Conservation (phyloP, 2,113 vertebrate species). For the Rhegmatorhina hoffmannsi region DNA sequence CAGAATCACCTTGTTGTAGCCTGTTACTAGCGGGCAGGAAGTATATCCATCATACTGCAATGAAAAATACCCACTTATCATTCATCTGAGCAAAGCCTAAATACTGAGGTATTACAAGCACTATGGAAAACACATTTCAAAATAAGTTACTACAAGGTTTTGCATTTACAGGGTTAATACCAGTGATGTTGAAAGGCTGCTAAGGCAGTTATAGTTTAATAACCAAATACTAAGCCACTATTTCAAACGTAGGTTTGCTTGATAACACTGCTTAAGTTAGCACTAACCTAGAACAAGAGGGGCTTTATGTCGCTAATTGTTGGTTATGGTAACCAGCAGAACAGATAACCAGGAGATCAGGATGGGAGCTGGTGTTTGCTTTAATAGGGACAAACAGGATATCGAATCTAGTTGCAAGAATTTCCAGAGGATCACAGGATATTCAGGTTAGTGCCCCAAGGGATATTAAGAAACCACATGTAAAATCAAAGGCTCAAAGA, state of each 20-base stretch:
- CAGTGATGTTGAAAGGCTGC: neutral
- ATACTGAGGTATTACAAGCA: neutral
- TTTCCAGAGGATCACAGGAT: neutral
- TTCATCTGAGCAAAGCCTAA: neutral
- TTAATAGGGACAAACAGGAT: neutral
- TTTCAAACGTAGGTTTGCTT: neutral
- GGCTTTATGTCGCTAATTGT: neutral
- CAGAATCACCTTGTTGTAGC: slow-evolving; percentile 90
- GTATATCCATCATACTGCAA: slow-evolving; percentile 96
- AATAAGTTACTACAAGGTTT: neutral
- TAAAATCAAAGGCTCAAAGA: neutral
- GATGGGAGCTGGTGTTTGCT: neutral
- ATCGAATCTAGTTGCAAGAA: neutral
- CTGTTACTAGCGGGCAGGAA: slow-evolving; percentile 92
- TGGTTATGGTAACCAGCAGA: neutral
- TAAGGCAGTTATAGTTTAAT: neutral
- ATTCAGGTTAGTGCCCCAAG: neutral
- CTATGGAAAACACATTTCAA: neutral
- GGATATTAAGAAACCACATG: neutral
- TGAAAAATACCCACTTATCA: neutral
- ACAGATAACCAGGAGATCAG: neutral
- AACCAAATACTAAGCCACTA: neutral
- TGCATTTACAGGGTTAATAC: neutral
- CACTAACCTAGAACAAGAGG: neutral
- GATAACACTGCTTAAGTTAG: neutral